Evolutionary conservation across 1,140 invertebrate species (phyloP), one percentile per base, ranked within the genome.

Genomic region (Drosophila persimilis): DNA sequence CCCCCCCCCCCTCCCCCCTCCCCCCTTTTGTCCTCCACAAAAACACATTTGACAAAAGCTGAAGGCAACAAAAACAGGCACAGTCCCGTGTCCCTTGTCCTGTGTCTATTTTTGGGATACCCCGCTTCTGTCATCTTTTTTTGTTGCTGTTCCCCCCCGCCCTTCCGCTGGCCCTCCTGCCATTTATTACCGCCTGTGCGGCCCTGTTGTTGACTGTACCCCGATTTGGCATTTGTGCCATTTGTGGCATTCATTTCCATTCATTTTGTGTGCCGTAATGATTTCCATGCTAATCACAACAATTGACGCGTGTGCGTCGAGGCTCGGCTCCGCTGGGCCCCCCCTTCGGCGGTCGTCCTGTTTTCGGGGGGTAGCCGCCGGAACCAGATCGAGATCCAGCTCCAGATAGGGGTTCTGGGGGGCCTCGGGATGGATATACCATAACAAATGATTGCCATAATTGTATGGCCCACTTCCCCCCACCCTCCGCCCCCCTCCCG

Each of bases 251-350:
- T 88, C 64, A 84, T 84, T 84, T 66, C 72, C 72, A 84, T 84
- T 84, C 80, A 84, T 84, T 86, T 72, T 77, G 66, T 73, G 80
- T 72, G 35, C 85, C 73, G 83, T 86, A 83, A 88, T 88, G 83
- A 86, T 86, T 83, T 83, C 77, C 83, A 88, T 83, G 79, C 83
- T 86, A 86, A 86, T 88, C 83, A 88, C 79, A 86, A 74, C 83
- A 86, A 86, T 86, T 88, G 83, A 86, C 75, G 84, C 83, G 75
- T 79, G 73, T 76, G 71, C 66, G 69, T 11, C 9, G 29, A 7
- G 29, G 29, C 29, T 31, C 20, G 20, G 20, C 20, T 2, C 20
- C 20, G 20, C 20, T 20, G 1, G 20, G 20, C 20, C 8, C 8
- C 8, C 2, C 6, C 26, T 1, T 26, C 3, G 17, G 0, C 26